phyloP scores from a whole-genome alignment of 1,140 invertebrate species.

The Bombus waltoni region DNA sequence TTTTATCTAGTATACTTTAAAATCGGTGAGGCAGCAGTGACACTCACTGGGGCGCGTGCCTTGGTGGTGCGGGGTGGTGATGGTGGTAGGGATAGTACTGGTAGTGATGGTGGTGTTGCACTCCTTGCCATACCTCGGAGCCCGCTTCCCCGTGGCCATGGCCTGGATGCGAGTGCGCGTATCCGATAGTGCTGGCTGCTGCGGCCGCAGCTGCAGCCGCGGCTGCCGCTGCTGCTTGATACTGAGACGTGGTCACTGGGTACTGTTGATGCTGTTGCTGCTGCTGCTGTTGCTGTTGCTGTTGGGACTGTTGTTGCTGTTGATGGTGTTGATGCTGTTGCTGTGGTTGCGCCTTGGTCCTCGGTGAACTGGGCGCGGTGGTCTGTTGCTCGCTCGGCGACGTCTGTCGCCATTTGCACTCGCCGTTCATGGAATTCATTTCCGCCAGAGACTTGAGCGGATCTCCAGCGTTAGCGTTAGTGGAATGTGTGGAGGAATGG shows the following conservation, averaged over 20 bases:
- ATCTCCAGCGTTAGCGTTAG: constrained; percentile 76
- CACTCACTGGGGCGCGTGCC: constrained; percentile 86
- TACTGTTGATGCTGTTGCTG: constrained; percentile 71
- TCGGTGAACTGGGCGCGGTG: constrained; percentile 74
- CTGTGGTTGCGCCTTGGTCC: constrained; percentile 72
- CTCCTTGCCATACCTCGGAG: constrained; percentile 86
- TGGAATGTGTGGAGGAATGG: constrained; percentile 76
- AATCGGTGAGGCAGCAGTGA: constrained; percentile 77
- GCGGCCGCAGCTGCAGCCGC: constrained; percentile 66
- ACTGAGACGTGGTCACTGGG: constrained; percentile 76
- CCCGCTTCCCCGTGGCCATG: constrained; percentile 76
- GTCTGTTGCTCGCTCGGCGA: constrained; percentile 74
- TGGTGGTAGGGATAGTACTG: constrained; percentile 87
- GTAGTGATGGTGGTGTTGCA: constrained; percentile 85
- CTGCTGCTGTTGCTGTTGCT: constrained; percentile 60
- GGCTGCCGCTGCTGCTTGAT: constrained; percentile 73
- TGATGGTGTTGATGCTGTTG: constrained; percentile 71
- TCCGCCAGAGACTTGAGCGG: constrained; percentile 85
- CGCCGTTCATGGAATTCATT: constrained; percentile 83
- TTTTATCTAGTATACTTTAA: constrained; percentile 43
- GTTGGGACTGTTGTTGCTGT: constrained; percentile 40
- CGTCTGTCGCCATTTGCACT: constrained; percentile 82
- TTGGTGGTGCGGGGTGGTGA: constrained; percentile 84
- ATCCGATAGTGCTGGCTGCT: constrained; percentile 64
- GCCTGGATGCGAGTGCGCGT: constrained; percentile 70